phyloP scores from a whole-genome alignment of 2,113 vertebrate genomes.

The Ondatra zibethicus region DNA sequence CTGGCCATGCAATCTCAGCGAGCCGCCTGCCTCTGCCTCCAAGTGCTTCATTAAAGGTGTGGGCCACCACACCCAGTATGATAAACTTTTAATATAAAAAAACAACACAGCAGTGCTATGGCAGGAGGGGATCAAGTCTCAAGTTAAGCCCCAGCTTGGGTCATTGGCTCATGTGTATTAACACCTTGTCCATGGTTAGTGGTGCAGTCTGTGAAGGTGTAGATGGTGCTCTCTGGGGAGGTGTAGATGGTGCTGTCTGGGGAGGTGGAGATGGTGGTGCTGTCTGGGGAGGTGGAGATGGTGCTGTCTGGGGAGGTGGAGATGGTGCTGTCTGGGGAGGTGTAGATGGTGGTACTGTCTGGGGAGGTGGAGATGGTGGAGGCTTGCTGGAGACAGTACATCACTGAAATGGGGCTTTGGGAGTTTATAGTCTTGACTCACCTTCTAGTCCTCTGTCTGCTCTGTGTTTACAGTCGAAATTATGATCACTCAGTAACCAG shows the following conservation, averaged over 20 bases:
- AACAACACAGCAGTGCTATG: background rate
- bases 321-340: too few relatives aligned
- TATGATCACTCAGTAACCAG: background rate
- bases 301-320: too few relatives aligned
- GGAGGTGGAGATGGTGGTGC: too few relatives aligned
- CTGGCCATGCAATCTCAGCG: background rate
- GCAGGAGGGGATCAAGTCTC: background rate
- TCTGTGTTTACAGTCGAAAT: background rate
- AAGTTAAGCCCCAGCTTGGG: background rate
- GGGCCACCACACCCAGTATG: background rate
- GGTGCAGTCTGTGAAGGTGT: background rate
- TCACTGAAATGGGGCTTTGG: background rate
- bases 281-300: too few relatives aligned
- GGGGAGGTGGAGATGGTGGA: background rate
- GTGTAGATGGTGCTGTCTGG: too few relatives aligned
- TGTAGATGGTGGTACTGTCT: background rate
- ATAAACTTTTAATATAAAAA: background rate
- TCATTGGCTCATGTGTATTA: background rate
- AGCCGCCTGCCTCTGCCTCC: background rate
- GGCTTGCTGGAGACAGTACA: background rate
- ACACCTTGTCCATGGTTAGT: background rate
- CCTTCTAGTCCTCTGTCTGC: background rate
- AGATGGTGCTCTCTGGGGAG: too few relatives aligned
- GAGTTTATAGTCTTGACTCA: background rate
- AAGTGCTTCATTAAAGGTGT: background rate